Evolutionary conservation across 2,113 vertebrate species (phyloP).

Genomic region (Lepidothrix coronata): DNA sequence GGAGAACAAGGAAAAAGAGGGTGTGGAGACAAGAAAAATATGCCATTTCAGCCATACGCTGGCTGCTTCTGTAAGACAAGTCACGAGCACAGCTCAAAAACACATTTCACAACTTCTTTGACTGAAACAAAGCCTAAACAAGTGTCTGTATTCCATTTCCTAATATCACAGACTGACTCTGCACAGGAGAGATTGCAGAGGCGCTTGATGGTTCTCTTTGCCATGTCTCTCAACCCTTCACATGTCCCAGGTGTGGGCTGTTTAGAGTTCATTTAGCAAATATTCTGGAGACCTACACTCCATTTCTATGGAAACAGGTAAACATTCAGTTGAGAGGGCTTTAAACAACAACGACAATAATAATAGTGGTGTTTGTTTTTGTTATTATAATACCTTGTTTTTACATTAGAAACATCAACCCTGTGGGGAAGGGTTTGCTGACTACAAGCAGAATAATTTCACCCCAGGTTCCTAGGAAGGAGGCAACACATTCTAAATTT

Average conservation of each 20-base stretch:
- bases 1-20: not conserved
- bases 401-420: not conserved
- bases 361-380: not conserved
- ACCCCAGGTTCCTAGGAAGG: not conserved
- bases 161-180: not conserved
- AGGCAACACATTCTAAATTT: not conserved
- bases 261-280: not conserved
- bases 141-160: not conserved
- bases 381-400: not conserved
- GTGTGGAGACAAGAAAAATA: not conserved
- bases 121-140: not conserved
- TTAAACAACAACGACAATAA: not conserved
- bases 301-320: not conserved
- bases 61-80: not conserved
- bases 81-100: not conserved
- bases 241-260: not conserved
- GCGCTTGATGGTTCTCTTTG: not conserved
- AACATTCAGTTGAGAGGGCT: not conserved
- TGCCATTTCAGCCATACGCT: not conserved
- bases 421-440: not conserved
- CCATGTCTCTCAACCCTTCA: not conserved
- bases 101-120: constrained; percentile 8
- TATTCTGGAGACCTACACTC: not conserved
- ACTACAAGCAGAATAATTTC: not conserved
- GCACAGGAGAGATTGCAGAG: not conserved